A percentile compares a stretch with the other conserved stretches of the same genome.
These are phyloP conservation scores for Zelostemma sp. DNA, from an alignment of 1,140 invertebrate species.

Conservation along the genomic window DNA sequence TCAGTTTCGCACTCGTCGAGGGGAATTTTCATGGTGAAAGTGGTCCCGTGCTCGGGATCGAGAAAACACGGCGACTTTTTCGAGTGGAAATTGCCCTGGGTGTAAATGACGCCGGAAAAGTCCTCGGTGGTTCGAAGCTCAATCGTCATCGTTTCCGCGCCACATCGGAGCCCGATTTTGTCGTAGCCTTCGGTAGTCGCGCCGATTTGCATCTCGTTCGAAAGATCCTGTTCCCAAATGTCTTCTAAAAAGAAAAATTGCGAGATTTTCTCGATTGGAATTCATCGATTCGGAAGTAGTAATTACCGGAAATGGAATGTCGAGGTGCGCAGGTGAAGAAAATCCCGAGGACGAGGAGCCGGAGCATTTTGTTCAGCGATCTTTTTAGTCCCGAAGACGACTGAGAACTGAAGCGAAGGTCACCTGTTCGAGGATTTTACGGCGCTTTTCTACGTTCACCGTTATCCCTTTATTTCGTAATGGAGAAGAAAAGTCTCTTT, in stretches of 20 bases:
- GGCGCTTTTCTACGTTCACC: too few species aligned
- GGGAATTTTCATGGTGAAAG: conserved; percentile 71
- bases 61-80: conserved; percentile 72
- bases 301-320: too few species aligned
- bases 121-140: conserved; percentile 71
- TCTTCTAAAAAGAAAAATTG: conserved; percentile 54
- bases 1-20: conserved; percentile 72
- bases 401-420: too few species aligned
- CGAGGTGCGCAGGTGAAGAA: too few species aligned
- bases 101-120: conserved; percentile 75
- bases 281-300: too few species aligned
- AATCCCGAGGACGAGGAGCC: too few species aligned
- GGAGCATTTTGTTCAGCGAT: too few species aligned
- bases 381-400: too few species aligned
- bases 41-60: conserved; percentile 65
- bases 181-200: conserved; percentile 71
- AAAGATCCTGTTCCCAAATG: conserved; percentile 71
- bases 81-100: conserved; percentile 73
- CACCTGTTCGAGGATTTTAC: too few species aligned
- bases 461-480: too few species aligned
- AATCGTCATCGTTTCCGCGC: conserved; percentile 71
- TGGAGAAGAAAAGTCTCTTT: too few species aligned
- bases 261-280: too few species aligned
- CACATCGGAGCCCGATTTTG: conserved; percentile 70
- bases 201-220: conserved; percentile 72